Conservation (phyloP, 2,113 vertebrate genomes). For the Crotalus helleri region DNA sequence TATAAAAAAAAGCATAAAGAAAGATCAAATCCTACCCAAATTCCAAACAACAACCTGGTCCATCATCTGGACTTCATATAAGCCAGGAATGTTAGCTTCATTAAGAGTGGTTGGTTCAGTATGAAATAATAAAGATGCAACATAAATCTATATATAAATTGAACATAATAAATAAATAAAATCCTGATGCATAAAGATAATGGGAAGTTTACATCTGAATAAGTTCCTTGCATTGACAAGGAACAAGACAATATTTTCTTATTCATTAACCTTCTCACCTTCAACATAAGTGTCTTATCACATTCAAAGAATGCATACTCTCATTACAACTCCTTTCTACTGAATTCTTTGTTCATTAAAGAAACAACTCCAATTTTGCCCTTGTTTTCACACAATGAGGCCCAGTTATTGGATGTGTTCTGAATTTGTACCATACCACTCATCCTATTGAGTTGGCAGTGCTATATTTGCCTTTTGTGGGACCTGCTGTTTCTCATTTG, state of each 20-base stretch:
- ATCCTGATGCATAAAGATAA: conserved; percentile 71
- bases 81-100: conserved; percentile 37
- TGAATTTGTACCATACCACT: not conserved
- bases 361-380: not conserved
- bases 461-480: conserved; percentile 6
- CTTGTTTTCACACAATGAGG: not conserved
- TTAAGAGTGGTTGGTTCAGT: conserved; percentile 45
- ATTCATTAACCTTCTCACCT: conserved; percentile 42
- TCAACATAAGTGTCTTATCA: not conserved
- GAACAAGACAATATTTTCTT: conserved; percentile 36
- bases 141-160: conserved; percentile 30
- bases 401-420: not conserved
- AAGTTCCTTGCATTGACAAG: conserved; percentile 61
- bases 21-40: conserved; percentile 1
- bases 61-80: conserved; percentile 29
- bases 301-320: not conserved
- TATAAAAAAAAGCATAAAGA: not conserved
- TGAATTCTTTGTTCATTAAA: not conserved
- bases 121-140: conserved; percentile 36
- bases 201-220: conserved; percentile 61
- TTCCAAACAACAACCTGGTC: conserved; percentile 34
- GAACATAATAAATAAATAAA: not conserved
- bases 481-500: not conserved
- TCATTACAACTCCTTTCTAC: not conserved
- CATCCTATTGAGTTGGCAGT: not conserved